Conservation (phyloP, 2,113 vertebrate species). For the Neogale vison region DNA sequence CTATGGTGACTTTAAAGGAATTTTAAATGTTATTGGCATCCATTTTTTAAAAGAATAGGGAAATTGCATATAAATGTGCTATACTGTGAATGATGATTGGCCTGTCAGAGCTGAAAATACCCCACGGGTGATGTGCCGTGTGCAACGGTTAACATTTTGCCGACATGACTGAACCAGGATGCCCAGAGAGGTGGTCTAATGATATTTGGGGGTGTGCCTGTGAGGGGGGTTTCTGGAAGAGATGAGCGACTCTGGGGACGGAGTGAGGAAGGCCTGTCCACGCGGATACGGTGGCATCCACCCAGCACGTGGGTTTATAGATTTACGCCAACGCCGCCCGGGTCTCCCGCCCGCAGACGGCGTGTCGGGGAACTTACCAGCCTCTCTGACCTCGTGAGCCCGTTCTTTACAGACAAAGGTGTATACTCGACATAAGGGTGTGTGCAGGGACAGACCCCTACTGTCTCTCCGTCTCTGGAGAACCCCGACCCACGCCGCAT, state of each 20-base stretch:
- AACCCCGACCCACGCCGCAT: rapidly evolving
- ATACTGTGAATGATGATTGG: not conserved
- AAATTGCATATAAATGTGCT: not conserved
- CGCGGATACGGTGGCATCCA: rapidly evolving
- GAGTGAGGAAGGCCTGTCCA: rapidly evolving
- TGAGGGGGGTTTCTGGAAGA: too few relatives aligned
- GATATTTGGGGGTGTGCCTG: not conserved
- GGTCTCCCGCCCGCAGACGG: not conserved
- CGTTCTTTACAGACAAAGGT: not conserved
- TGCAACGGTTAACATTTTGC: not conserved
- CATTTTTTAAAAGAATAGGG: not conserved
- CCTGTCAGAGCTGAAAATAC: not conserved
- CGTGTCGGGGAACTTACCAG: not conserved
- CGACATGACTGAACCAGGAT: not conserved
- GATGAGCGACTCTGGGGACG: not conserved
- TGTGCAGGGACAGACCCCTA: rapidly evolving
- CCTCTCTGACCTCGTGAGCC: not conserved
- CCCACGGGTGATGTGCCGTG: rapidly evolving
- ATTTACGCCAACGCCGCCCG: not conserved
- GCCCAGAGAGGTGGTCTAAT: not conserved
- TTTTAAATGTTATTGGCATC: not conserved
- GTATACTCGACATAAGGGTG: not conserved
- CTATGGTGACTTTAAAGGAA: not conserved
- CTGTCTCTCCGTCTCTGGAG: not conserved
- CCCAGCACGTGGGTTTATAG: rapidly evolving